Evolutionary conservation across 2,888 invertebrate species (phyloP), one percentile per base, ranked within the genome.

Genomic region (Eupelmus urozonus): DNA sequence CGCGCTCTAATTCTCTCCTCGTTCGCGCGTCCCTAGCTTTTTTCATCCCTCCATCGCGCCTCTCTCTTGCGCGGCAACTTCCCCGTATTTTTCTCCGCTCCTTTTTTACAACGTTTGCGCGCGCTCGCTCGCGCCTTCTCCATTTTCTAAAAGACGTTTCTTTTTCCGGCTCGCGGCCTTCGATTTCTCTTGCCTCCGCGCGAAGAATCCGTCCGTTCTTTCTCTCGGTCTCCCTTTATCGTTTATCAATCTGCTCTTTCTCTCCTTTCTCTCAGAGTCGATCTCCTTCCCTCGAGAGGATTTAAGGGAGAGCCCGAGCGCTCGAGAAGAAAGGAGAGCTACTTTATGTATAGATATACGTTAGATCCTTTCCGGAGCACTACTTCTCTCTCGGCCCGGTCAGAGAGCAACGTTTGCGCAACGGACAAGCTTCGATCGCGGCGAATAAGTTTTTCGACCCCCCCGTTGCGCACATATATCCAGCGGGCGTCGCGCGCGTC

Each of bases 171-270:
- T 75, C 73, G 76, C 67, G 25, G 40, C 55, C 55, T 34, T 60
- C 60, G 55, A 78, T 66, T 53, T 77, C 75, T 78, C 71, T 62
- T 75, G 29, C 53, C 67, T 51, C 75, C 23, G 16, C 13, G 55
- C 9, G 60, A 27, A 29, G 29, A 29, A 55, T 53, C 76, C 55
- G 63, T 49, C 70, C 59, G 63, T 67, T 63, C 66, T 66, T 66
- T 67, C 78, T 40, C 69, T 63, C 66, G 40, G 66, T 49, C 63
- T 55, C 49, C 66, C 23, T n/a, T 69, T 76, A 72, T 67, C 76
- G 65, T 73, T 73, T 73, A 73, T 73, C 73, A 65, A 73, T 73
- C 73, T 60, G 25, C 70, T 53, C 25, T 25, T 62, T 23, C n/a
- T 18, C 42, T 53, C 3, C 49, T n/a, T 45, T 66, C 29, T 49